A percentile compares a stretch with the other conserved stretches of the same genome.
phyloP scores from a whole-genome alignment of 2,888 invertebrate species.

The Eupithecia pulchellata region DNA sequence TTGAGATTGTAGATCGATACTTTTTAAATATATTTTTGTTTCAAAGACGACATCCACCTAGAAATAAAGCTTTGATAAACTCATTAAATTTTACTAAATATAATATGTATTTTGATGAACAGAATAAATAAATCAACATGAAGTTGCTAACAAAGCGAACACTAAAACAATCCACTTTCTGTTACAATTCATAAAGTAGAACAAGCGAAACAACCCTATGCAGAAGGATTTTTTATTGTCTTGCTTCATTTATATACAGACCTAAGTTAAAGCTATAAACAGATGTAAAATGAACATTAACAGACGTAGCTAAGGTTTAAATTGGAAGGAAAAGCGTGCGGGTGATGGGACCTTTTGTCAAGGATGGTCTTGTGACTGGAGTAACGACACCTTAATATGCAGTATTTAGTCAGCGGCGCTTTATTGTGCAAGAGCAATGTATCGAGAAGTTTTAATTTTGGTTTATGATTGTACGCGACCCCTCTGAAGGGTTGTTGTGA shows the following conservation, averaged over 20 bases:
- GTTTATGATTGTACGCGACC: constrained; percentile 74
- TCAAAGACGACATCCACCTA: not conserved
- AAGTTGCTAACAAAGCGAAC: constrained; percentile 34
- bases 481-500: constrained; percentile 50
- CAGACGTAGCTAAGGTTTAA: not conserved
- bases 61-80: not conserved
- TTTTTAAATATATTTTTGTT: not conserved
- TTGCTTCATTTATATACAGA: constrained; percentile 44
- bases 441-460: constrained; percentile 84
- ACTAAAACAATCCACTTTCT: constrained; percentile 73
- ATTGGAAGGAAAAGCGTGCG: constrained; percentile 32
- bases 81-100: not conserved
- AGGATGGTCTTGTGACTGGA: constrained; percentile 66
- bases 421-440: constrained; percentile 81
- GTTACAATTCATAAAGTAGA: constrained; percentile 75
- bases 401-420: constrained; percentile 80
- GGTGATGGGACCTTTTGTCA: constrained; percentile 44
- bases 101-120: not conserved
- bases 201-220: constrained; percentile 74
- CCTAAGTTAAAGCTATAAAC: constrained; percentile 12
- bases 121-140: not conserved
- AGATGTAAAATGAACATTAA: not conserved
- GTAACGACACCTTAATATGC: constrained; percentile 82
- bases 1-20: not conserved
- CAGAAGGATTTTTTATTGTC: constrained; percentile 70